A percentile compares a stretch with the other conserved stretches of the same genome.
Evolutionary conservation across 64 coral and sea anemone species (phyloP).

Genomic region (Porites australiensis): DNA sequence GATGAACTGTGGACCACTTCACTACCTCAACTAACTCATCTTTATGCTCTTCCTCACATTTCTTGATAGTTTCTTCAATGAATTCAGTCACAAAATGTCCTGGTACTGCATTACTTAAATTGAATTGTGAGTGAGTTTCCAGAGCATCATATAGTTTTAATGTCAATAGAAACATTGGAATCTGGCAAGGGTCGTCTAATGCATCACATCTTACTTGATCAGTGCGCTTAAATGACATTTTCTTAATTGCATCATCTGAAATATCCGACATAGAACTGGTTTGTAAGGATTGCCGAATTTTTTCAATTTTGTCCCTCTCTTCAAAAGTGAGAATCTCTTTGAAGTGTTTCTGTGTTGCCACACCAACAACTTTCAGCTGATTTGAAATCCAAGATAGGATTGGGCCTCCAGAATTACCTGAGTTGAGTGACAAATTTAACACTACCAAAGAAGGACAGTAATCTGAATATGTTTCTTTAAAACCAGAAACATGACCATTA

Average conservation of each 20-base stretch:
- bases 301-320: neutral
- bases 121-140: neutral
- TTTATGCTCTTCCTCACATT: neutral
- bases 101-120: conserved; percentile 15
- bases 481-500: conserved; percentile 4
- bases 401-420: conserved; percentile 4
- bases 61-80: neutral
- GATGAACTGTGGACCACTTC: neutral
- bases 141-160: conserved; percentile 15
- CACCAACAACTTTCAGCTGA: neutral
- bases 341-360: neutral
- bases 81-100: neutral
- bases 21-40: neutral
- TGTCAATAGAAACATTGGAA: neutral
- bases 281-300: neutral
- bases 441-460: neutral
- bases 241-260: neutral
- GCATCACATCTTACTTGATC: neutral
- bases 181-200: neutral
- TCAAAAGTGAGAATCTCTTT: neutral
- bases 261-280: neutral
- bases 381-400: neutral
- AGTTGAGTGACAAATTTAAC: neutral
- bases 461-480: neutral
- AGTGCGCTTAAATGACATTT: neutral